These are phyloP conservation scores for Tetranychus piercei DNA, from an alignment of 2,888 invertebrate species.

Conservation along the genomic window DNA sequence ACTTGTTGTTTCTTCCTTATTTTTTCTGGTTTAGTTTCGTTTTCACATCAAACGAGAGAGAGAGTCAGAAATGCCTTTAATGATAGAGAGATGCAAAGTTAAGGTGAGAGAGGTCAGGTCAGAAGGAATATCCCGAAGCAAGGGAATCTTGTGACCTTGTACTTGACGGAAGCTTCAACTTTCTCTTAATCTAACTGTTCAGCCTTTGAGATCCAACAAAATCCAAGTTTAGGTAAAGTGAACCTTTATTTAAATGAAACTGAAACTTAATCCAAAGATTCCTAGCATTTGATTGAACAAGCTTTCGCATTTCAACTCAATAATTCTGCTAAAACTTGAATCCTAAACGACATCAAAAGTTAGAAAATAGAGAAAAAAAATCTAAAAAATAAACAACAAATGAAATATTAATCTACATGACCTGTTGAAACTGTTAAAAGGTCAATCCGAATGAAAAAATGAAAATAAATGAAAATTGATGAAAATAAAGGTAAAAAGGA, in stretches of 20 bases:
- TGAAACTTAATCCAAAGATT: no score
- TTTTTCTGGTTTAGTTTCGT: background rate
- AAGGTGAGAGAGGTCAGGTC: background rate
- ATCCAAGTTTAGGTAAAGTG: no score
- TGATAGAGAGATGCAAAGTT: background rate
- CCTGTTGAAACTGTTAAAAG: background rate
- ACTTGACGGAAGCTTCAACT: background rate
- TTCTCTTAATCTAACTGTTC: background rate
- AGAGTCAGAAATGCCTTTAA: background rate
- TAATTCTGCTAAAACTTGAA: no score
- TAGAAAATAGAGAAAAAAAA: no score
- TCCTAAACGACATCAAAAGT: no score
- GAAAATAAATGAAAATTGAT: no score
- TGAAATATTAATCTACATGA: background rate
- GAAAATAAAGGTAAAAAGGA: background rate
- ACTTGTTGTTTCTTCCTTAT: background rate
- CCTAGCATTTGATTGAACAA: no score
- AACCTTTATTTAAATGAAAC: no score
- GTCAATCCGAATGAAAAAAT: background rate
- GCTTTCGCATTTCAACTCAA: no score
- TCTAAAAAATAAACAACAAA: no score
- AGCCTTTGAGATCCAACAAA: no score
- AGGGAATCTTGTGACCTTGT: background rate
- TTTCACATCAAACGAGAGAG: background rate
- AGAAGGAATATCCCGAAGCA: background rate